A percentile compares a stretch with the other conserved stretches of the same genome.
Evolutionary conservation across 2,113 vertebrate species (phyloP).

Genomic region (Dipodomys merriami): DNA sequence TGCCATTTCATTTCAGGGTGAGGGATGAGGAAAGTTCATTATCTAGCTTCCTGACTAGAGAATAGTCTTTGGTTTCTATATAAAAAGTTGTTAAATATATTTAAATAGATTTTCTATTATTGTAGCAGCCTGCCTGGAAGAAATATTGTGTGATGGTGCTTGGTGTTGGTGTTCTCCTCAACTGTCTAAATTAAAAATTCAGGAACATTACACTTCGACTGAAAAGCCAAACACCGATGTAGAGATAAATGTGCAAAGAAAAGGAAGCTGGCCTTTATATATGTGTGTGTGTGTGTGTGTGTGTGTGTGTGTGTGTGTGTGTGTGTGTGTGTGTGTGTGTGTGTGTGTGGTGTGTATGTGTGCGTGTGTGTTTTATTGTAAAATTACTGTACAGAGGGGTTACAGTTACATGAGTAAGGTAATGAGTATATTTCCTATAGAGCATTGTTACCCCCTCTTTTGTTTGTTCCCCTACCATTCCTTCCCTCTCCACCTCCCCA

Average conservation of each 20-base stretch:
- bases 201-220: conserved; percentile 10
- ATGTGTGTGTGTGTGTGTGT: too few species aligned
- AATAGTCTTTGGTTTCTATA: conserved; percentile 63
- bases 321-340: too few species aligned
- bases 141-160: conserved; percentile 37
- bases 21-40: conserved; percentile 2
- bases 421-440: too few species aligned
- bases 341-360: too few species aligned
- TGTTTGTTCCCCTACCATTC: too few species aligned
- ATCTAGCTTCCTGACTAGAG: conserved; percentile 4
- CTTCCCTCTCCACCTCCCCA: too few species aligned
- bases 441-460: too few species aligned
- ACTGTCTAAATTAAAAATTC: conserved; percentile 46
- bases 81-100: conserved; percentile 66
- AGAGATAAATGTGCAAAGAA: conserved; percentile 27
- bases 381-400: too few species aligned
- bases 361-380: too few species aligned
- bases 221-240: not conserved
- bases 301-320: too few species aligned
- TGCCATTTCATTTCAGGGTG: conserved; percentile 25
- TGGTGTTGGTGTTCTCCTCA: not conserved
- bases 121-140: conserved; percentile 39
- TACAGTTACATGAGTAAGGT: too few species aligned
- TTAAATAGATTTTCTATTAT: conserved; percentile 60
- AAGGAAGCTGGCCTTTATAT: not conserved